phyloP scores from a whole-genome alignment of 2,888 invertebrate genomes.

The Himalopsyche kuldschensis region DNA sequence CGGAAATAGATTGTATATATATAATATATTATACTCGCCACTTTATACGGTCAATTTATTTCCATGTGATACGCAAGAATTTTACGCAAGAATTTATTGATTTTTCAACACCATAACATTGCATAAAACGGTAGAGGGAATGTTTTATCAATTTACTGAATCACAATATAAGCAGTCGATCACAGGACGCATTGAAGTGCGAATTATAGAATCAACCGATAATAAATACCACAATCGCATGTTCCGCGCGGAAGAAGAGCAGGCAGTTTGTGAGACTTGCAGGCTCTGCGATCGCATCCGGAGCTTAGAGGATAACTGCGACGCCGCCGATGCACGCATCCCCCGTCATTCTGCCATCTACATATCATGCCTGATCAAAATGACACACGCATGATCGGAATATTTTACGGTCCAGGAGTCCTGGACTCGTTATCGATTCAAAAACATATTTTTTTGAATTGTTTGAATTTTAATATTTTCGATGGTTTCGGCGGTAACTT shows the following conservation, averaged over 20 bases:
- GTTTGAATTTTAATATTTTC: no score
- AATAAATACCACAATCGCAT: neutral
- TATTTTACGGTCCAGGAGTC: conserved; percentile 9
- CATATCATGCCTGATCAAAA: conserved; percentile 31
- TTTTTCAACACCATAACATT: no score
- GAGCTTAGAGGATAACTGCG: neutral
- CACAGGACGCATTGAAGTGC: neutral
- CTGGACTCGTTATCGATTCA: neutral
- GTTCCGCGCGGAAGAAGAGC: neutral
- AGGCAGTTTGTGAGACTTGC: neutral
- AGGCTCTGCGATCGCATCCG: neutral
- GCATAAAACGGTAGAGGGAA: no score
- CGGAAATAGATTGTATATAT: no score
- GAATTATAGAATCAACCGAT: neutral
- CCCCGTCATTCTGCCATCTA: conserved; percentile 27
- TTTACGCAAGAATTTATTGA: no score
- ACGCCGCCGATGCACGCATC: conserved; percentile 3
- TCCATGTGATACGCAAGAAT: no score
- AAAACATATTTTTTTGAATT: no score
- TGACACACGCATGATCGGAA: conserved; percentile 19
- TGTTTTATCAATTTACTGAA: neutral
- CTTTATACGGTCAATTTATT: no score
- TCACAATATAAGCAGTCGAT: neutral
- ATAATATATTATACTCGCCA: no score
- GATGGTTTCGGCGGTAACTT: no score